phyloP scores from a whole-genome alignment of 2,888 invertebrate species.

The Cryptosula pallasiana region DNA sequence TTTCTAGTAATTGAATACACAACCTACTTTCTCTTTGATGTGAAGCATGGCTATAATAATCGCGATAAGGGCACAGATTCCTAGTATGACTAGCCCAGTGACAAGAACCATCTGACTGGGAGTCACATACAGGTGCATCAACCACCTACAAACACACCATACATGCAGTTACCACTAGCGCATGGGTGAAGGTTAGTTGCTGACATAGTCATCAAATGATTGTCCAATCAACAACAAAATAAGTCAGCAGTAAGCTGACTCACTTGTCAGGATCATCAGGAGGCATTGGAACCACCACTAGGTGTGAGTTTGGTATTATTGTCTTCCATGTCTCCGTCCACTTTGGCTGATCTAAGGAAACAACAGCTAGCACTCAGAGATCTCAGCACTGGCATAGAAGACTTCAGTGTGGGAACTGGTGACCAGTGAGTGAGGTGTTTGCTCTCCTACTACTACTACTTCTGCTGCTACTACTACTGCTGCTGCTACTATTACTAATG shows the following conservation, averaged over 20 bases:
- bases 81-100: slow-evolving; percentile 80
- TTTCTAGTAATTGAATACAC: too few relatives aligned
- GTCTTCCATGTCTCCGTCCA: slow-evolving; percentile 71
- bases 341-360: background rate
- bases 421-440: too few relatives aligned
- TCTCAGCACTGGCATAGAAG: too few relatives aligned
- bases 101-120: slow-evolving; percentile 88
- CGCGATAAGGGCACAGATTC: slow-evolving; percentile 76
- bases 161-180: background rate
- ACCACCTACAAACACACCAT: slow-evolving; percentile 65
- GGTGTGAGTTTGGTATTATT: slow-evolving; percentile 94
- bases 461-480: background rate
- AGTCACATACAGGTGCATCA: slow-evolving; percentile 85
- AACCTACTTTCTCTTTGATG: slow-evolving; percentile 72
- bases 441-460: too few relatives aligned
- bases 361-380: too few relatives aligned
- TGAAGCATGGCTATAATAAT: slow-evolving; percentile 79
- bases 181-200: too few relatives aligned
- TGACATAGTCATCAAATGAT: too few relatives aligned
- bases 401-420: too few relatives aligned
- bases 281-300: slow-evolving; percentile 84
- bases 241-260: too few relatives aligned
- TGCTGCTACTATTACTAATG: background rate
- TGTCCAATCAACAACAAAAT: too few relatives aligned
- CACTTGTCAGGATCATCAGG: slow-evolving; percentile 63